Evolutionary conservation across 2,888 invertebrate species (phyloP).

Genomic region (Flexamia atlantica): DNA sequence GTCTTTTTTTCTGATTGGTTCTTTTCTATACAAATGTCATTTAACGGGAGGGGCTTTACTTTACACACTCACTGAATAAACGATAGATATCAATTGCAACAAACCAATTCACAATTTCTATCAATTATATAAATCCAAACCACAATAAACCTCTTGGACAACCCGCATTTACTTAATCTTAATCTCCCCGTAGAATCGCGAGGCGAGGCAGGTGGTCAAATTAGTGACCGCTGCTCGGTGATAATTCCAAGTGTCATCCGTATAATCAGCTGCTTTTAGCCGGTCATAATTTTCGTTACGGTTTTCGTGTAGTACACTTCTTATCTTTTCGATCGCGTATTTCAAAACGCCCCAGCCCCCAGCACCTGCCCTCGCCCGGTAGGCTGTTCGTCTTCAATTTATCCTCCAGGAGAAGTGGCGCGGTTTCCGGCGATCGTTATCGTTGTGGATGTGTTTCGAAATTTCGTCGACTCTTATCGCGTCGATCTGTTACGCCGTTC

Average conservation of each 20-base stretch:
- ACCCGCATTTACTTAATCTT: too few species aligned
- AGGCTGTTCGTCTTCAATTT: constrained; percentile 41
- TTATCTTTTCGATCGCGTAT: constrained; percentile 60
- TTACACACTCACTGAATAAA: too few species aligned
- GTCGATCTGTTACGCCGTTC: constrained; percentile 48
- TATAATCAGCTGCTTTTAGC: constrained; percentile 61
- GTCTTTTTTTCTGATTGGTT: too few species aligned
- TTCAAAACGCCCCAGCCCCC: constrained; percentile 42
- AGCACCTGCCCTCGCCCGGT: constrained; percentile 5
- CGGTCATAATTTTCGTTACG: constrained; percentile 62
- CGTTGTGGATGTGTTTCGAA: constrained; percentile 54
- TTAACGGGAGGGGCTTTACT: too few species aligned
- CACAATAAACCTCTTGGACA: too few species aligned
- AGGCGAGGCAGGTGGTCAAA: constrained; percentile 48
- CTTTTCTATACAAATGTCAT: too few species aligned
- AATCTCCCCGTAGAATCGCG: too few species aligned
- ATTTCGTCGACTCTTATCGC: constrained; percentile 54
- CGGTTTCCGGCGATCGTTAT: constrained; percentile 55
- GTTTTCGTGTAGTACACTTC: constrained; percentile 63
- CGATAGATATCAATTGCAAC: too few species aligned
- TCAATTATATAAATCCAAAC: too few species aligned
- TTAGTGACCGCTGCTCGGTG: constrained; percentile 36
- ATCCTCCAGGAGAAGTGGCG: not conserved
- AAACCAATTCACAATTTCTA: too few species aligned
- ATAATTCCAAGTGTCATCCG: constrained; percentile 60